Evolutionary conservation across 2,888 invertebrate species (phyloP).

Genomic region (Acronicta psi): DNA sequence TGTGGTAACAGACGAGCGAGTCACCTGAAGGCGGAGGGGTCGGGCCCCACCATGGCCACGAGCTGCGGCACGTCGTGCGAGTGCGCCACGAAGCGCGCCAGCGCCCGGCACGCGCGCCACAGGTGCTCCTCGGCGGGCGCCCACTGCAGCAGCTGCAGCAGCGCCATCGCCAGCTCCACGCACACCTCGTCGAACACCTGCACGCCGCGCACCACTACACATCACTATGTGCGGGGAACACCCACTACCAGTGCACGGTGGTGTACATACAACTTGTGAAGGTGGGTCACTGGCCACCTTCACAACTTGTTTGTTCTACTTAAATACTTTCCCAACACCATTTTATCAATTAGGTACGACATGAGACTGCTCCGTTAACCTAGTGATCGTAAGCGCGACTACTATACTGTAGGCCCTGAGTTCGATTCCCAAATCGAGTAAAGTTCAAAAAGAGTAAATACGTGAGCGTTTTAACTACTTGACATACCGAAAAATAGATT

Average conservation of each 20-base stretch:
- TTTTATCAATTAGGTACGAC: too few relatives aligned
- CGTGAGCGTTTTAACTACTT: background rate
- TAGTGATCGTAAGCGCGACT: too few relatives aligned
- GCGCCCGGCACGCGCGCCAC: constrained; percentile 93
- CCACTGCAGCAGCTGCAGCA: constrained; percentile 95
- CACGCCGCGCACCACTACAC: background rate
- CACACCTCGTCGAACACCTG: constrained; percentile 98
- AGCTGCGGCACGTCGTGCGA: constrained; percentile 96
- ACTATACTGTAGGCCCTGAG: too few relatives aligned
- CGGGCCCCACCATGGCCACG: constrained; percentile 96
- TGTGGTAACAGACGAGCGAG: background rate
- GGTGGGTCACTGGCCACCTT: too few relatives aligned
- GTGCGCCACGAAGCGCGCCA: constrained; percentile 93
- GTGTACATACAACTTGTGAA: too few relatives aligned
- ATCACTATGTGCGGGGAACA: too few relatives aligned
- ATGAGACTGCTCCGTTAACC: too few relatives aligned
- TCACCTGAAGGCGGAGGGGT: constrained; percentile 93
- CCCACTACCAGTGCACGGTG: too few relatives aligned
- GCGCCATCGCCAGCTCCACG: constrained; percentile 96
- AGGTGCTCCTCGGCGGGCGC: constrained; percentile 94
- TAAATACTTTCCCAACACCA: too few relatives aligned
- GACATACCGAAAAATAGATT: background rate
- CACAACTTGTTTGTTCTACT: too few relatives aligned
- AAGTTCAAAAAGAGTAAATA: too few relatives aligned
- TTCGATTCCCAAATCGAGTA: too few relatives aligned